Evolutionary conservation across 30 jellyfish, hydroid and myxozoan species (phyloP).

Genomic region (Hydra vulgaris): DNA sequence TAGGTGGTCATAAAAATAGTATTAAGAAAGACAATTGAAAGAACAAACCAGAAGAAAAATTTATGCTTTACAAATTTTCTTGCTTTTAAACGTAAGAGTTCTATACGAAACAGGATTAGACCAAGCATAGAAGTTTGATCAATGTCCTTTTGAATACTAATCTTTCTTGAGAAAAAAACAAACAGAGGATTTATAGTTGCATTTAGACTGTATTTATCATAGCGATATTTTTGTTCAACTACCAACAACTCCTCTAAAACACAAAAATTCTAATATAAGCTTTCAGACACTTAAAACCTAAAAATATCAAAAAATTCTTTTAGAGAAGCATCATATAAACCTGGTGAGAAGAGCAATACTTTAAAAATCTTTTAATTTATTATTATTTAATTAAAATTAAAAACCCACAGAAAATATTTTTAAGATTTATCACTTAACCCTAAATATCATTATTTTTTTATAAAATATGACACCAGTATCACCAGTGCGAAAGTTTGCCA

Average conservation of each 20-base stretch:
- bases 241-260: not conserved
- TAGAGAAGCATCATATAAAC: too few relatives aligned
- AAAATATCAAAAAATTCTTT: too few relatives aligned
- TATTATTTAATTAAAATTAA: too few relatives aligned
- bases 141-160: not conserved
- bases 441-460: too few relatives aligned
- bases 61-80: slow-evolving; percentile 53
- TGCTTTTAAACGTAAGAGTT: slow-evolving; percentile 51
- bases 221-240: not conserved
- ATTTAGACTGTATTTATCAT: not conserved
- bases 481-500: too few relatives aligned
- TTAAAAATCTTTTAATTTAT: too few relatives aligned
- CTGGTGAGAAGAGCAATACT: too few relatives aligned
- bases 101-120: slow-evolving; percentile 43
- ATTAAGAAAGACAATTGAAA: slow-evolving; percentile 59
- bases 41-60: slow-evolving; percentile 71
- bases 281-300: too few relatives aligned
- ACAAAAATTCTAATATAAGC: not conserved
- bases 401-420: too few relatives aligned
- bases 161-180: slow-evolving; percentile 46
- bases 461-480: too few relatives aligned
- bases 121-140: slow-evolving; percentile 34
- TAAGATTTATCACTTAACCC: too few relatives aligned
- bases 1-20: slow-evolving; percentile 65
- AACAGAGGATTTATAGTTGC: slow-evolving; percentile 61